Percentiles rank a stretch among this genome's conserved stretches.
phyloP scores from a whole-genome alignment of 2,113 vertebrate genomes.

The Excalfactoria chinensis region DNA sequence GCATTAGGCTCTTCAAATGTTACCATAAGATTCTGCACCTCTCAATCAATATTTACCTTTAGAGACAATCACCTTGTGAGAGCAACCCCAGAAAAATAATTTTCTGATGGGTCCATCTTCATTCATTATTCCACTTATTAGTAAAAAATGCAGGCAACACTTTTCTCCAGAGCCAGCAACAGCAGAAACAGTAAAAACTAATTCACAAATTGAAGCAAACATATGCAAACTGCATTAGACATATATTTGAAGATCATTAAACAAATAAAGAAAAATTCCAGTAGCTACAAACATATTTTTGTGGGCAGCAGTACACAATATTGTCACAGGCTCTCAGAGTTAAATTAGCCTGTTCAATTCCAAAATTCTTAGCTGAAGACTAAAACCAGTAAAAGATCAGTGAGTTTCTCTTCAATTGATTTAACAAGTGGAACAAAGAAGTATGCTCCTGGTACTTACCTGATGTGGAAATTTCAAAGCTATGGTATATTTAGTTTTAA shows the following conservation, averaged over 20 bases:
- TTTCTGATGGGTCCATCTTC: background rate
- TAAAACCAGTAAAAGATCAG: background rate
- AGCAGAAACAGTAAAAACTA: background rate
- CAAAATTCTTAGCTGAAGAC: background rate
- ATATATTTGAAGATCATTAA: background rate
- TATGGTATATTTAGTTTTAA: background rate
- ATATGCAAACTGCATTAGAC: background rate
- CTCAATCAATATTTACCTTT: background rate
- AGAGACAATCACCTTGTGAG: background rate
- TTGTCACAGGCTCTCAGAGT: background rate
- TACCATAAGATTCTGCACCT: background rate
- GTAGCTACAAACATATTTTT: background rate
- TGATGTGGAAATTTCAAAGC: background rate
- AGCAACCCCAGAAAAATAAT: background rate
- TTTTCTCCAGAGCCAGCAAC: background rate
- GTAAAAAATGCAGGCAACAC: background rate
- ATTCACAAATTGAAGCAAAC: background rate
- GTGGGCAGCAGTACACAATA: background rate
- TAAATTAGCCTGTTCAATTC: background rate
- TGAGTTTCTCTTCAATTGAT: background rate
- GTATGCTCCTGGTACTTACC: background rate
- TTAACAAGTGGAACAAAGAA: background rate
- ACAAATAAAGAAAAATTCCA: background rate
- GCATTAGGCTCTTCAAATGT: background rate
- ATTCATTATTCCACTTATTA: background rate